These are phyloP conservation scores for Carassius gibelio DNA, from an alignment of 2,113 vertebrate genomes.

Conservation along the genomic window DNA sequence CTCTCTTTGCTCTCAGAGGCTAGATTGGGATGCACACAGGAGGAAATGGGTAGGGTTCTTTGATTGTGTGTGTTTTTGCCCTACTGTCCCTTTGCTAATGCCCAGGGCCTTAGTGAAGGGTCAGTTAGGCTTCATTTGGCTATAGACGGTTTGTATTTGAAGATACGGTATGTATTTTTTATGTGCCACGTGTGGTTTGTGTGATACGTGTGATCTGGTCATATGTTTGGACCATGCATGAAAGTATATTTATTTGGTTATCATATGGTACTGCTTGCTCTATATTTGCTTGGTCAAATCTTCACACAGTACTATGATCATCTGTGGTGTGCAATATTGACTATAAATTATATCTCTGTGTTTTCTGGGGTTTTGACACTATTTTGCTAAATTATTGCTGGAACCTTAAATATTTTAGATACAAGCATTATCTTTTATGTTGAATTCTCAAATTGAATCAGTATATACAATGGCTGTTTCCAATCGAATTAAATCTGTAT, in stretches of 20 bases:
- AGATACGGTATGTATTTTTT: background rate
- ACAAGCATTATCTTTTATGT: background rate
- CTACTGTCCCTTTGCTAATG: conserved; percentile 39
- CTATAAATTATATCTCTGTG: background rate
- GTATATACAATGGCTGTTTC: background rate
- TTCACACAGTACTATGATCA: background rate
- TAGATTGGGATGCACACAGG: conserved; percentile 75
- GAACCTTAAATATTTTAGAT: background rate
- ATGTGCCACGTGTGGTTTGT: background rate
- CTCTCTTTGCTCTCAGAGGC: conserved; percentile 69
- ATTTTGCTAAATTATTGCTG: background rate
- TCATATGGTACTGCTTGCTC: background rate
- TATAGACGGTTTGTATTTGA: background rate
- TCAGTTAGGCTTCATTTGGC: background rate
- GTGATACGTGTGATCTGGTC: background rate
- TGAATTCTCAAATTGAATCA: background rate
- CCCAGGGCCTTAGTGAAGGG: conserved; percentile 5
- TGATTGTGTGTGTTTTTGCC: conserved; percentile 63
- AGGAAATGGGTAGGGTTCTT: conserved; percentile 75
- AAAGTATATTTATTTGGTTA: background rate
- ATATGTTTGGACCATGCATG: background rate
- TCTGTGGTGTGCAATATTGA: background rate
- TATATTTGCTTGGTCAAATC: background rate
- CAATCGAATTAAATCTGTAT: background rate
- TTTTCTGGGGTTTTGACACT: background rate